Evolutionary conservation across 2,888 invertebrate species (phyloP).

Genomic region (Stratiomys singularior): DNA sequence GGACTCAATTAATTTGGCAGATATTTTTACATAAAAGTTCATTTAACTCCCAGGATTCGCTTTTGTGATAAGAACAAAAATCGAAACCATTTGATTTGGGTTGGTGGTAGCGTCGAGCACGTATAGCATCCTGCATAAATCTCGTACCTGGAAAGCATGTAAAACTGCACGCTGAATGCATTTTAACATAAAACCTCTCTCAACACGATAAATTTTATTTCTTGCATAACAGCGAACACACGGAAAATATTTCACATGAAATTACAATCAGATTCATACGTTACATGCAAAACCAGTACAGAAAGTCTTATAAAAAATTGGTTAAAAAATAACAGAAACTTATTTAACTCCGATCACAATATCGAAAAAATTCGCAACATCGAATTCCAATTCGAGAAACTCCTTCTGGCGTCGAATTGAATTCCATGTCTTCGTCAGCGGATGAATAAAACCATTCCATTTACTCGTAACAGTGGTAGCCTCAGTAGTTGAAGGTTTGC

Average conservation of each 20-base stretch:
- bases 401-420: slow-evolving; percentile 57
- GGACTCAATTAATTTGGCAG: too few relatives aligned
- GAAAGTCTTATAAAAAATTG: not conserved
- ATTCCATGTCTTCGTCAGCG: slow-evolving; percentile 59
- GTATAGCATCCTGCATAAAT: too few relatives aligned
- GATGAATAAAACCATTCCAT: slow-evolving; percentile 61
- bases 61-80: too few relatives aligned
- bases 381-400: slow-evolving; percentile 56
- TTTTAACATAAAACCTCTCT: too few relatives aligned
- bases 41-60: too few relatives aligned
- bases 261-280: slow-evolving; percentile 6
- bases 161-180: too few relatives aligned
- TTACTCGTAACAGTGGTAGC: slow-evolving; percentile 50
- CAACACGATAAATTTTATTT: too few relatives aligned
- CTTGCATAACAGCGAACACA: too few relatives aligned
- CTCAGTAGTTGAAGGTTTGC: slow-evolving; percentile 55
- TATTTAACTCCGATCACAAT: slow-evolving; percentile 59
- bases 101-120: too few relatives aligned
- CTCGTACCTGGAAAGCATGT: too few relatives aligned
- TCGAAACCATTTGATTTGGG: too few relatives aligned
- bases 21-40: too few relatives aligned
- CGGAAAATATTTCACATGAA: not conserved
- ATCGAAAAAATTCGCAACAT: slow-evolving; percentile 56
- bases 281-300: not conserved
- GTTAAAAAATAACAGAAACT: slow-evolving; percentile 22